Percentiles rank a stretch among this genome's conserved stretches.
Evolutionary conservation across 2,888 invertebrate genomes (phyloP).

Genomic region (Hoplodrina blanda): DNA sequence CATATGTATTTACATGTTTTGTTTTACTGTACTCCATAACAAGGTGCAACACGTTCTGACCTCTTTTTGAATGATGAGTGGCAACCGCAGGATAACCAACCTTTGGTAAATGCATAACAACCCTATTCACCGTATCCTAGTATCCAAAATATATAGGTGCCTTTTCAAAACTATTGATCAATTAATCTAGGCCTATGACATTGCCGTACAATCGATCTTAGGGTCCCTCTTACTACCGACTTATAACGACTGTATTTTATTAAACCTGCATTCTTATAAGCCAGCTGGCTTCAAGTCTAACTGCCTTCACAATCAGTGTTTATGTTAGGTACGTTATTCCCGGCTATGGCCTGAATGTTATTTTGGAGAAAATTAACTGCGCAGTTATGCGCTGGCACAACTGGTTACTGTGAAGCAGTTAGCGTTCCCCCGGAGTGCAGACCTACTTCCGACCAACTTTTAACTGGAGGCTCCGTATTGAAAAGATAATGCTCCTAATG

Average conservation of each 20-base stretch:
- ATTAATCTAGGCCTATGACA: no score
- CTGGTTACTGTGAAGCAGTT: conserved; percentile 40
- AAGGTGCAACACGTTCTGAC: no score
- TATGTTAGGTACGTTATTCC: conserved; percentile 14
- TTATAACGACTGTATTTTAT: background rate
- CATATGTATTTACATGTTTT: conserved; percentile 8
- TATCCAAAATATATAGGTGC: background rate
- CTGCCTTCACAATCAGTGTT: background rate
- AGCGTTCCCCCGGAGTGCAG: conserved; percentile 16
- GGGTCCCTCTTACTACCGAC: background rate
- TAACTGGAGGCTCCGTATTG: conserved; percentile 56
- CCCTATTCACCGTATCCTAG: no score
- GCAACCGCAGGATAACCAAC: no score
- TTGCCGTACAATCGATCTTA: no score
- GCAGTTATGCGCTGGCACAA: conserved; percentile 48
- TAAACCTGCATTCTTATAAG: background rate
- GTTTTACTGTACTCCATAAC: no score
- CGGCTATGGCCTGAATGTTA: conserved; percentile 20
- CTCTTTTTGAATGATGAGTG: no score
- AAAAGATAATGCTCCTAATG: conserved; percentile 61
- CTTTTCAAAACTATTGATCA: no score
- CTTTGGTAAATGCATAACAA: no score
- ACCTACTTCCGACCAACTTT: conserved; percentile 54
- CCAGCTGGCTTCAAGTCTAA: background rate
- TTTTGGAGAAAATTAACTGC: conserved; percentile 48